A percentile compares a stretch with the other conserved stretches of the same genome.
Conservation (phyloP, 2,888 invertebrate genomes). For the Lasioglossum figueresi region DNA sequence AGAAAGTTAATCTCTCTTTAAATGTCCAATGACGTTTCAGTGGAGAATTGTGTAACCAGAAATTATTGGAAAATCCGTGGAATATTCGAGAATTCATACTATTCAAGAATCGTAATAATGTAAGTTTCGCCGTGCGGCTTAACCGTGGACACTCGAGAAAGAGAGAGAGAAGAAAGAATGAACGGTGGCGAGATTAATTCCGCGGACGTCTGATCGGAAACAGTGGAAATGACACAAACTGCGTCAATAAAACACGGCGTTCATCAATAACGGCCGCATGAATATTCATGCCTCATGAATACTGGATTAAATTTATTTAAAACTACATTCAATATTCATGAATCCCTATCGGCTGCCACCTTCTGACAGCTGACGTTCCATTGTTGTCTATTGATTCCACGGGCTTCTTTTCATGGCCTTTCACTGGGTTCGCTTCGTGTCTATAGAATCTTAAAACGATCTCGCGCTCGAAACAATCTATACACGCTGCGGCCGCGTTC, state of each 20-base stretch:
- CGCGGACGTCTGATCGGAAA: slow-evolving; percentile 21
- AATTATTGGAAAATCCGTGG: neutral
- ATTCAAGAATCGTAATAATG: neutral
- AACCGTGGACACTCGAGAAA: neutral
- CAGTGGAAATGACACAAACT: slow-evolving; percentile 32
- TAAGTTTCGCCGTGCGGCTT: neutral
- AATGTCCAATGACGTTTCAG: too few relatives aligned
- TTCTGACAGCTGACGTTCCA: slow-evolving; percentile 34
- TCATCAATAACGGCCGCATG: slow-evolving; percentile 52
- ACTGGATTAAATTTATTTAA: slow-evolving; percentile 64
- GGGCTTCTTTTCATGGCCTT: neutral
- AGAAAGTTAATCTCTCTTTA: neutral
- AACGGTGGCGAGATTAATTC: slow-evolving; percentile 13
- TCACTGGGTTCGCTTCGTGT: neutral
- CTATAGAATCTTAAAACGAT: slow-evolving; percentile 3
- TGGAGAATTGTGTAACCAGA: neutral
- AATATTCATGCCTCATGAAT: slow-evolving; percentile 60
- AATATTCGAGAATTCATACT: neutral
- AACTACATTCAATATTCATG: slow-evolving; percentile 59
- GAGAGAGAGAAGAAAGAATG: too few relatives aligned
- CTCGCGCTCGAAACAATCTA: neutral
- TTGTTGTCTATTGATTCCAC: slow-evolving; percentile 33
- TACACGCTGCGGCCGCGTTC: neutral
- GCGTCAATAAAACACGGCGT: slow-evolving; percentile 38
- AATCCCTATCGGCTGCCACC: slow-evolving; percentile 12